Conservation (phyloP, 2,888 invertebrate species). For the Patella ulyssiponensis region DNA sequence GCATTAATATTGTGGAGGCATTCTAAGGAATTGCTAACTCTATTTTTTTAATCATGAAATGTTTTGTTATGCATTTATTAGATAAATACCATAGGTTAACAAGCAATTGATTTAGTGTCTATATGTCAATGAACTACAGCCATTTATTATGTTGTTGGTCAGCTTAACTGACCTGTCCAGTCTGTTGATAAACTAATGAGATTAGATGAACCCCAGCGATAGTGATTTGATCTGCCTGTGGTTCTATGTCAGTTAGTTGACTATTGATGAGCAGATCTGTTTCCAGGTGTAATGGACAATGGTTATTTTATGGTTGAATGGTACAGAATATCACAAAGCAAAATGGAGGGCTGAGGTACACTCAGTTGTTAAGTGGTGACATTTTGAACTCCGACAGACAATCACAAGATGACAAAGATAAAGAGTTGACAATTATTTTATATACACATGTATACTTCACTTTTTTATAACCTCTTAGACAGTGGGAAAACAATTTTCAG, state of each 20-base stretch:
- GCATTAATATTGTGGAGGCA: too few relatives aligned
- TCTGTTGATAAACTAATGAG: constrained; percentile 6
- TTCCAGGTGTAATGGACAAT: constrained; percentile 11
- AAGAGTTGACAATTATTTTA: constrained; percentile 5
- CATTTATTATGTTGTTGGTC: too few relatives aligned
- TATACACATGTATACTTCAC: neutral
- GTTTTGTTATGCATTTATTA: too few relatives aligned
- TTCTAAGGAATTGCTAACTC: too few relatives aligned
- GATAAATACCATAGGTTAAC: too few relatives aligned
- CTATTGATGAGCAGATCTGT: constrained; percentile 1
- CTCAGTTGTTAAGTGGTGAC: neutral
- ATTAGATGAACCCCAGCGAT: neutral
- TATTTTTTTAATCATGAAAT: too few relatives aligned
- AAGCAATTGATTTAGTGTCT: too few relatives aligned
- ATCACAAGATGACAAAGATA: neutral
- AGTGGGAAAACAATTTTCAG: neutral
- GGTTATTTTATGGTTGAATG: constrained; percentile 5
- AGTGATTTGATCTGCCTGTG: neutral
- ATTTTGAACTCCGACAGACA: constrained; percentile 9
- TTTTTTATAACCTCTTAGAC: neutral
- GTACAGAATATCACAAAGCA: neutral
- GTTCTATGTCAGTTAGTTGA: neutral
- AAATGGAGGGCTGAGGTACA: neutral
- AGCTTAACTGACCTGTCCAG: too few relatives aligned
- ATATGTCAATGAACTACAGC: too few relatives aligned